These are phyloP conservation scores for Macrophya alboannulata DNA, from an alignment of 2,888 invertebrate species.

Conservation along the genomic window DNA sequence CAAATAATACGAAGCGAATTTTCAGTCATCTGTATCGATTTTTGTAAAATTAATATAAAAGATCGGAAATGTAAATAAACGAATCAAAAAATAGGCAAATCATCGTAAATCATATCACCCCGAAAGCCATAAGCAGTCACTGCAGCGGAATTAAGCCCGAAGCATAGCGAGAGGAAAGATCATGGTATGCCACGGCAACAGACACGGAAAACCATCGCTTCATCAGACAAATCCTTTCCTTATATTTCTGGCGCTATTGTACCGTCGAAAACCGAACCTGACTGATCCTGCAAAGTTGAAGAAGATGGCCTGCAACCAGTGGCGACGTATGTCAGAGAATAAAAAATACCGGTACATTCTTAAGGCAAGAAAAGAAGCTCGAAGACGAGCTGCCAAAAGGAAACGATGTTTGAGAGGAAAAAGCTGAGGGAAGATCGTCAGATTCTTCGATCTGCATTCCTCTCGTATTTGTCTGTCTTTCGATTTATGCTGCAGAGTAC, in stretches of 20 bases:
- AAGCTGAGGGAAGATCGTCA: neutral
- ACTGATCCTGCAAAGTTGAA: conserved; percentile 15
- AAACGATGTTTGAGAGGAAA: conserved; percentile 7
- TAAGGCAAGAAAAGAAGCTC: conserved; percentile 25
- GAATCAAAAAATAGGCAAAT: neutral
- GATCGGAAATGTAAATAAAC: neutral
- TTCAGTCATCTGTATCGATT: neutral
- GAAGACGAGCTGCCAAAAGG: conserved; percentile 29
- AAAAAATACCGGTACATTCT: conserved; percentile 31
- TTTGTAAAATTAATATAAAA: neutral
- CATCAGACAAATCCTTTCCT: conserved; percentile 40
- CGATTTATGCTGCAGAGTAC: neutral
- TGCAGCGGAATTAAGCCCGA: neutral
- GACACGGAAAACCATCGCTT: neutral
- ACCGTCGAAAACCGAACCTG: conserved; percentile 2
- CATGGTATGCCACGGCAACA: neutral
- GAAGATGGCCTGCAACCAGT: conserved; percentile 29
- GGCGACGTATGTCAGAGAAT: conserved; percentile 31
- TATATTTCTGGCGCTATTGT: neutral
- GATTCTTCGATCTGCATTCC: neutral
- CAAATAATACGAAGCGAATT: neutral
- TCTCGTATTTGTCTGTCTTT: neutral
- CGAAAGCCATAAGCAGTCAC: neutral
- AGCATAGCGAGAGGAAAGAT: neutral
- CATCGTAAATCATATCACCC: neutral